Evolutionary conservation across 92 coral and sea anemone genomes (phyloP), one percentile per base, ranked within the genome.

Genomic region (Phenganax marumi): DNA sequence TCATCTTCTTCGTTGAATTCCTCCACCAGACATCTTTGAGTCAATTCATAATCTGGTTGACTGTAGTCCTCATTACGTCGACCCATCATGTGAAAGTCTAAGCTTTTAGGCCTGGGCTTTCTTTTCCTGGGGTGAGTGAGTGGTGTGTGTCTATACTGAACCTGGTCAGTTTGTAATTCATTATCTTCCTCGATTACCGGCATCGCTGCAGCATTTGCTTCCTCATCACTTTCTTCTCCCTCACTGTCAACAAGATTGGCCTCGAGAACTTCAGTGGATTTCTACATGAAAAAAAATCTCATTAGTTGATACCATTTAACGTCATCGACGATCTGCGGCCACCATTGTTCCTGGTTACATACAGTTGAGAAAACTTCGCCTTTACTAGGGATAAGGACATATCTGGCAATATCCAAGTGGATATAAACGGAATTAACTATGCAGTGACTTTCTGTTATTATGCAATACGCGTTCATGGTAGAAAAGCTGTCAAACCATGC

Each of bases 141-240:
- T 33, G 83, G 73, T 50, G 83, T 26, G 61, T 48, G 50, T 48
- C 83, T 60, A 49, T 61, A 78, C 10, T 62, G 73, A 17, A 78
- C 73, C 52, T 47, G 56, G 54, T 78, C 73, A 39, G 83, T 78
- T 24, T 49, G 57, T 61, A 78, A 19, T 60, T 78, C 83, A 78
- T 78, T 78, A 52, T 78, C 83, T 43, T 78, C 83, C 10, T 78
- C 83, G 47, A 78, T 78, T 7, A 78, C 83, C 26, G 83, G 83
- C 83, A 78, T 78, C 43, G 43, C 43, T 46, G 58, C 66, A 11
- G 54, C 58, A 78, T 22, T 62, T 50, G 4, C 46, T 17, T 78
- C 73, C 43, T 78, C 73, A 58, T 78, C 83, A 22, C 72, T 78
- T 46, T 60, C 83, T 60, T 60, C 68, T 16, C 8, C 81, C 10